Base-by-base conservation (phyloP, 2,888 invertebrate species). In the Peribatodes rhomboidaria region DNA sequence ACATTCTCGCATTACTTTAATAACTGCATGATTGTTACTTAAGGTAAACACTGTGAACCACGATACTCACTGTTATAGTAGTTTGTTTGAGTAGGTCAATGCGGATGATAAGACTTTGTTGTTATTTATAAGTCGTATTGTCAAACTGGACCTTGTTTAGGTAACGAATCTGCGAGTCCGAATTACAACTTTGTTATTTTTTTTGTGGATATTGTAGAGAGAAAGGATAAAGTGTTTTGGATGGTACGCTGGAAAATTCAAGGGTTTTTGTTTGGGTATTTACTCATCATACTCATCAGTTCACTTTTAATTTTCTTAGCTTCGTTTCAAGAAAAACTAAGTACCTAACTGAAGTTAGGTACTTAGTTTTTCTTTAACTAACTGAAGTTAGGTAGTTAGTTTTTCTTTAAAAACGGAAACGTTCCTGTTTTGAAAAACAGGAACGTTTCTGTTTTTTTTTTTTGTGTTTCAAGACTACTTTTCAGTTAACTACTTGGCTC, bases 31-130 rank as follows among this genome's bases (percentile, higher is more conserved):
- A 86, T 88, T 83, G 83, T 87, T 90, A 88, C 87, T 84, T 87
- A 87, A 87, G 78, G 79, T 84, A 87, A 85, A 85, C 80, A 83
- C 77, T 89, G 90, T 85, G 90, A 91, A 89, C 87, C 78, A 79
- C 74, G 77, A 81, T 80, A 80, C 75, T 81, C 70, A 75, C 78
- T 78, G 31, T 31, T 31, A 10, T 37, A 20, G 18, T 52, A 20
- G 54, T 54, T 76, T 79, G 75, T 78, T 84, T 82, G 80, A 84
- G 75, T 86, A 82, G 87, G 86, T 85, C 84, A 86, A 81, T 81
- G 78, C 71, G 76, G 78, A 77, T 70, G 77, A 78, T 79, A 81
- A 85, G 81, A 74, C 69, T 72, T 71, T 70, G 76, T 82, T 83
- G 80, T 80, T 80, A 37, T 37, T 35, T 49, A 49, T 49, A 49